A percentile compares a stretch with the other conserved stretches of the same genome.
phyloP scores from a whole-genome alignment of 2,888 invertebrate species.

The Oxystoma pomonae region DNA sequence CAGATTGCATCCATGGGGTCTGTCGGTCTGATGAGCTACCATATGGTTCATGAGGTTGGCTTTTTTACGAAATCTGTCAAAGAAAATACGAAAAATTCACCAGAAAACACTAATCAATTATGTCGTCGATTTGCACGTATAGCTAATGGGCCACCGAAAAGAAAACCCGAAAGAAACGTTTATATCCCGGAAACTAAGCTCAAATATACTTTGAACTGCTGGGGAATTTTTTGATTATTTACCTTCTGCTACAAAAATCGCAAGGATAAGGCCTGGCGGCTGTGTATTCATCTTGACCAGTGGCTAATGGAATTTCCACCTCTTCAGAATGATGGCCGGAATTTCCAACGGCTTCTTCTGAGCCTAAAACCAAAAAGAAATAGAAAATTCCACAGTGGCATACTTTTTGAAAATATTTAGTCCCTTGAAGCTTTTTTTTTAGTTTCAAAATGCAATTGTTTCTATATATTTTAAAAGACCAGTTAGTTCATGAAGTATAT shows the following conservation, averaged over 20 bases:
- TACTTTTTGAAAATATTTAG: too few species aligned
- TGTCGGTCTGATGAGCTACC: constrained; percentile 81
- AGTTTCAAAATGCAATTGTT: too few species aligned
- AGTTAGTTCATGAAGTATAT: too few species aligned
- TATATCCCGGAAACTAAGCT: too few species aligned
- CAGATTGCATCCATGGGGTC: constrained; percentile 77
- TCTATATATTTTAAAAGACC: too few species aligned
- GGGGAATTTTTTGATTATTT: not conserved
- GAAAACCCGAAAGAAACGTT: too few species aligned
- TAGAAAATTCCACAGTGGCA: too few species aligned
- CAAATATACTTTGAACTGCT: too few species aligned
- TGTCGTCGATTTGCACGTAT: too few species aligned
- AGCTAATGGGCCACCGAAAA: too few species aligned
- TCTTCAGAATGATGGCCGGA: constrained; percentile 58
- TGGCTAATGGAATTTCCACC: constrained; percentile 70
- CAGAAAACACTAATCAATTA: too few species aligned
- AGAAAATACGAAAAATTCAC: not conserved
- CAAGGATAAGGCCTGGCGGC: constrained; percentile 79
- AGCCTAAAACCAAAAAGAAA: constrained; percentile 52
- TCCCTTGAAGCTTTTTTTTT: too few species aligned
- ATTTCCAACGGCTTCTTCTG: constrained; percentile 54
- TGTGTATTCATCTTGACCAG: constrained; percentile 75
- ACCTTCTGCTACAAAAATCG: constrained; percentile 76
- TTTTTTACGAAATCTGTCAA: constrained; percentile 65
- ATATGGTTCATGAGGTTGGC: constrained; percentile 82